Percentiles rank a stretch among this genome's conserved stretches.
Conservation (phyloP, 2,797 vertebrate species). For the Sebastes taczanowskii region DNA sequence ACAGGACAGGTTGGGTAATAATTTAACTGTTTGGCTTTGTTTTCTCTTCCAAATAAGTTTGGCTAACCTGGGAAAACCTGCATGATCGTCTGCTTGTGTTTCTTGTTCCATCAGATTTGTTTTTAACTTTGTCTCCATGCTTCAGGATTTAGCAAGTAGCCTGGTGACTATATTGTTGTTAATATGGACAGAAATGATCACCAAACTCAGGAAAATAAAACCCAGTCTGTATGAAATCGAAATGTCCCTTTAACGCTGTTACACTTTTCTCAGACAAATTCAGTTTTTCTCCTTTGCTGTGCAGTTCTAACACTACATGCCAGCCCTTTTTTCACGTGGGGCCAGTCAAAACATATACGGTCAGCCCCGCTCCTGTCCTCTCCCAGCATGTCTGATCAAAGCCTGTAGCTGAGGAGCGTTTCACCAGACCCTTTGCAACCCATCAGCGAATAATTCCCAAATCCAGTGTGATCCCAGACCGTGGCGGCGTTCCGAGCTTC, state of each 20-base stretch:
- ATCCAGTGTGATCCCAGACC: slow-evolving; percentile 44
- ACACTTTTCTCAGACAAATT: slow-evolving; percentile 20
- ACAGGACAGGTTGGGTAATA: not conserved
- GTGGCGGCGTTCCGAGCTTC: slow-evolving; percentile 39
- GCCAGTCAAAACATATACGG: slow-evolving; percentile 42
- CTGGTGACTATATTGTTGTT: not conserved
- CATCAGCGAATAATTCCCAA: slow-evolving; percentile 48
- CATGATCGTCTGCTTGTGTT: not conserved
- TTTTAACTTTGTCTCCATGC: not conserved
- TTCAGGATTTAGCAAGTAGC: not conserved
- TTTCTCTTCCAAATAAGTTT: not conserved
- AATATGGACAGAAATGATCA: slow-evolving; percentile 1
- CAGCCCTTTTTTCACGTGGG: slow-evolving; percentile 6
- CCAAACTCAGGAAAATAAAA: not conserved
- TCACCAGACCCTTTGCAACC: slow-evolving; percentile 45
- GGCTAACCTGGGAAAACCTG: not conserved
- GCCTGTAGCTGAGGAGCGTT: slow-evolving; percentile 34
- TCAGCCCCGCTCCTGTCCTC: slow-evolving; percentile 32
- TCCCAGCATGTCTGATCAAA: slow-evolving; percentile 57
- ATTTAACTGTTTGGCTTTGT: not conserved
- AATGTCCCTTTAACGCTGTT: slow-evolving; percentile 1
- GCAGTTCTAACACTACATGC: slow-evolving; percentile 16
- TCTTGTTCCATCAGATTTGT: not conserved
- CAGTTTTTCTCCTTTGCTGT: slow-evolving; percentile 24
- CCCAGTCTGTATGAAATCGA: not conserved